Evolutionary conservation across 2,888 invertebrate species (phyloP).

Genomic region (Oligia strigilis): DNA sequence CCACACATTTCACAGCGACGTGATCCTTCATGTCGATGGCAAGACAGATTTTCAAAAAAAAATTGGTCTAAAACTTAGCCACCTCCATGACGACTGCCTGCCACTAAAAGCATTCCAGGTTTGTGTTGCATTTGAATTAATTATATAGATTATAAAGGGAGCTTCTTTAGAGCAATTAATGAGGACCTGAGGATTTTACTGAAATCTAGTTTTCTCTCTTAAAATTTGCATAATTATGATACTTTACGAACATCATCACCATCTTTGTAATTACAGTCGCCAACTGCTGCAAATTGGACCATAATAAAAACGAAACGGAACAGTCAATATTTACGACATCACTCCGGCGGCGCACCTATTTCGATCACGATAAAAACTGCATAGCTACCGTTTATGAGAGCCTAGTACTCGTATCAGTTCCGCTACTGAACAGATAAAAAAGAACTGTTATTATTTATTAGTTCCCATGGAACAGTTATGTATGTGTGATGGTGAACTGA

Average conservation of each 20-base stretch:
- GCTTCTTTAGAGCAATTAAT: no score
- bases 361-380: slow-evolving; percentile 41
- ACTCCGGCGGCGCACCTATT: slow-evolving; percentile 12
- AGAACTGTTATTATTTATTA: slow-evolving; percentile 45
- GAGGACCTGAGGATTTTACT: no score
- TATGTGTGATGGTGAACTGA: slow-evolving; percentile 30
- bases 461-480: slow-evolving; percentile 57
- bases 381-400: slow-evolving; percentile 14
- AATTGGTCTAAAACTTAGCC: no score
- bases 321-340: slow-evolving; percentile 39
- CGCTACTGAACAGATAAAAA: slow-evolving; percentile 40
- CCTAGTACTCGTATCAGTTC: slow-evolving; percentile 44
- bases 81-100: no score
- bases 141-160: no score
- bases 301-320: slow-evolving; percentile 40
- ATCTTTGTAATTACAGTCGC: background rate
- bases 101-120: no score
- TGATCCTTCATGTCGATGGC: no score
- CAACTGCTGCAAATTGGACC: background rate
- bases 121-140: no score
- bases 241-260: background rate
- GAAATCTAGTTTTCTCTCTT: no score
- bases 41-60: no score
- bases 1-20: no score
- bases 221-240: background rate